A percentile compares a stretch with the other conserved stretches of the same genome.
Conservation (phyloP, 1,140 invertebrate species). For the Brachystomella parvula region DNA sequence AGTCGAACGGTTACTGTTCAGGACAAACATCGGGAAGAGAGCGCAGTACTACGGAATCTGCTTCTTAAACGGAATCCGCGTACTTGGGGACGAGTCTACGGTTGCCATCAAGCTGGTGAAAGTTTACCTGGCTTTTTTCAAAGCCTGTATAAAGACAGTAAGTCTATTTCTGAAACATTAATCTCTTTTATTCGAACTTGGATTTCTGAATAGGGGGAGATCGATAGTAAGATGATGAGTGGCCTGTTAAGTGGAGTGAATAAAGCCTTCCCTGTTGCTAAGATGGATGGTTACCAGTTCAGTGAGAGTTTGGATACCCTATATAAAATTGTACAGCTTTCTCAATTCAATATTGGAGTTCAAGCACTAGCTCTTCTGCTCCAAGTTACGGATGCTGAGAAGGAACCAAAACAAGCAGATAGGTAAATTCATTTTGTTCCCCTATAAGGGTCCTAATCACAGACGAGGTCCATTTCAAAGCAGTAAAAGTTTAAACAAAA, state of each 20-base stretch:
- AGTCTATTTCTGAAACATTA: background rate
- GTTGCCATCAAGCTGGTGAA: conserved; percentile 73
- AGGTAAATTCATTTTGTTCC: conserved; percentile 43
- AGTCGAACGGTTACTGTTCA: conserved; percentile 80
- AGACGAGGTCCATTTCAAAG: too few species aligned
- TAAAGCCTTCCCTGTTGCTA: conserved; percentile 71
- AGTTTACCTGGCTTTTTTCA: conserved; percentile 95
- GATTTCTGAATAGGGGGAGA: conserved; percentile 59
- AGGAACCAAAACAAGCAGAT: conserved; percentile 45
- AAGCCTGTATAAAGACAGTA: conserved; percentile 73
- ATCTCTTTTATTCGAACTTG: background rate
- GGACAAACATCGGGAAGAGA: conserved; percentile 66
- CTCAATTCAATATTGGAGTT: conserved; percentile 70
- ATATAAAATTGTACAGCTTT: conserved; percentile 79
- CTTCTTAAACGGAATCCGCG: conserved; percentile 73
- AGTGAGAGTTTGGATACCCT: conserved; percentile 69
- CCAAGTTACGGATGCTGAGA: conserved; percentile 62
- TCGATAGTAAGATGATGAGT: conserved; percentile 85
- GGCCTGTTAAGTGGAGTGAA: conserved; percentile 81
- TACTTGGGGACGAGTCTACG: conserved; percentile 60
- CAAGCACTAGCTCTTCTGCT: conserved; percentile 79
- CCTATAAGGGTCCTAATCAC: background rate
- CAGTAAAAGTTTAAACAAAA: background rate
- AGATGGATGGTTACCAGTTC: conserved; percentile 49
- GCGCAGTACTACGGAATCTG: conserved; percentile 92